Base-by-base conservation (phyloP, 2,113 vertebrate genomes). In the Aphyosemion australe region DNA sequence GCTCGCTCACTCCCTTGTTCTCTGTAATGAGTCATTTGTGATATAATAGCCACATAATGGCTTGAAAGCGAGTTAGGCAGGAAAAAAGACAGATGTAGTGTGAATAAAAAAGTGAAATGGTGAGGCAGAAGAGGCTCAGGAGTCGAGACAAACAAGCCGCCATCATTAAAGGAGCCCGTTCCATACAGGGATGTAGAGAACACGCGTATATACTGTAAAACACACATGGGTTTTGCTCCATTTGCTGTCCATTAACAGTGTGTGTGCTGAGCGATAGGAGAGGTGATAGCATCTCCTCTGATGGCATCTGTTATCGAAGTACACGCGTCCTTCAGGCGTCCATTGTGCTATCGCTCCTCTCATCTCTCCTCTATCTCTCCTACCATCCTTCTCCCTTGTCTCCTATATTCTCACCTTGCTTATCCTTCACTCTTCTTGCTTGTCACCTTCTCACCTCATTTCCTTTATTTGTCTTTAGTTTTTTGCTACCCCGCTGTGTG, bases 301-400 rank as follows among this genome's bases (percentile, higher is more conserved):
- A 89, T 86, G 74, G 19, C 87, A 90, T 90, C 87, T 87, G 69
- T 83, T 87, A 89, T 90, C 85, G 50, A 86, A 88, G 87, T 89
- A 90, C 89, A 90, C 83, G 73, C 82, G 89, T 90, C 89, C 89
- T 90, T 90, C 87, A 90, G 83, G 76, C 82, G 82, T 78, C 87
- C 89, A 89, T 66, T n/a, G 74, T 11, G 58, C 67, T 83, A 90
- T 90, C 89, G 73, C 82, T 85, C 69, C 71, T 85, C 89, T 83
- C 83, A 90, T 90, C 89, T 86, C 83, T 74, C 74, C 83, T 80
- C 84, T 87, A 79, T 88, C 78, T 68, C 83, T 62, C 67, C 65
- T 49, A 61, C 65, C 84, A 76, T 87, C 84, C 81, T 69, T 72
- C 65, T 65, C 70, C 75, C 48, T 54, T 32, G 6, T 57, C 57